Conservation (phyloP, 2,888 invertebrate species). For the Euzophera pinguis region DNA sequence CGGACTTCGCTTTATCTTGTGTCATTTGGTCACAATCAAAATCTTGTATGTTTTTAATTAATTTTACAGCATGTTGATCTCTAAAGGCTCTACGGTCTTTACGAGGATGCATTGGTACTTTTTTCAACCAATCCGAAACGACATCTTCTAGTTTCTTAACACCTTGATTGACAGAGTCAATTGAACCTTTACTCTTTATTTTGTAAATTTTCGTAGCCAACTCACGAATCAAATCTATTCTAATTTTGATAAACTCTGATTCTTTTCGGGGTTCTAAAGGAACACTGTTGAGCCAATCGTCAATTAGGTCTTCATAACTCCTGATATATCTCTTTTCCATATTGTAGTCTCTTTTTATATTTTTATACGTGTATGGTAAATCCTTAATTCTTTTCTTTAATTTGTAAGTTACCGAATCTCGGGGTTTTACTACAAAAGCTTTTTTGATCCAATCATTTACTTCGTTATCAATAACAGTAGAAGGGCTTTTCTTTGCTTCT, state of each 20-base stretch:
- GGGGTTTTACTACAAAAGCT: slow-evolving; percentile 5
- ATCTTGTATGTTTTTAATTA: slow-evolving; percentile 8
- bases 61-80: slow-evolving; percentile 6
- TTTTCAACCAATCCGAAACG: slow-evolving; percentile 25
- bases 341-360: background rate
- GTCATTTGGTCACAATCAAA: background rate
- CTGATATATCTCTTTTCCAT: slow-evolving; percentile 10
- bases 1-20: background rate
- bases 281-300: slow-evolving; percentile 18
- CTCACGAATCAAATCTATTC: slow-evolving; percentile 16
- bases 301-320: slow-evolving; percentile 20
- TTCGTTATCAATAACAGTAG: slow-evolving; percentile 17
- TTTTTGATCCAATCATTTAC: slow-evolving; percentile 17
- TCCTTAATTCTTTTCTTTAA: slow-evolving; percentile 15
- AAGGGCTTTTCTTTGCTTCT: slow-evolving; percentile 1
- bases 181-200: background rate
- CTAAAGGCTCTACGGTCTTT: slow-evolving; percentile 12
- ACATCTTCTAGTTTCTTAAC: slow-evolving; percentile 14
- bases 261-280: slow-evolving; percentile 3
- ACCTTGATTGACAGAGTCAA: background rate
- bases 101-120: slow-evolving; percentile 18
- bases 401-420: background rate
- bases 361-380: background rate
- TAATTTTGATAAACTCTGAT: background rate
- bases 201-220: slow-evolving; percentile 17